phyloP scores from a whole-genome alignment of 2,113 vertebrate species.

The Ardeotis arabs region DNA sequence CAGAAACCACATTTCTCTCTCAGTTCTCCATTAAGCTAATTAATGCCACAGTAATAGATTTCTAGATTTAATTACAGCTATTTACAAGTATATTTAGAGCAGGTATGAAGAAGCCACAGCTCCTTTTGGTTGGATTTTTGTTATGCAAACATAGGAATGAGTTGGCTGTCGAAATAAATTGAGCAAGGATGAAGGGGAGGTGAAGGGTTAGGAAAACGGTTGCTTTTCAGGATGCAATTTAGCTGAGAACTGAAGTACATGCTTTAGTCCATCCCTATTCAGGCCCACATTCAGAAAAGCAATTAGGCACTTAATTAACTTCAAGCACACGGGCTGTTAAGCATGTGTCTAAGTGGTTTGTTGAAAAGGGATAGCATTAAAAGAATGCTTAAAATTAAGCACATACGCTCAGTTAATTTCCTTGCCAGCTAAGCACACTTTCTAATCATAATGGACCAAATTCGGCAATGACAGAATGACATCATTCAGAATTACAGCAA shows the following conservation, averaged over 20 bases:
- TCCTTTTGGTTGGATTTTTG: neutral
- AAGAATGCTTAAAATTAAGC: slow-evolving; percentile 60
- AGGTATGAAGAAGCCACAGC: neutral
- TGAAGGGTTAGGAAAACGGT: neutral
- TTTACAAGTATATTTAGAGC: neutral
- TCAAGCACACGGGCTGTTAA: slow-evolving; percentile 62
- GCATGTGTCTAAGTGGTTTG: slow-evolving; percentile 66
- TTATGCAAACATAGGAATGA: neutral
- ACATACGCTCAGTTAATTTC: slow-evolving; percentile 54
- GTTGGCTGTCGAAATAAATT: neutral
- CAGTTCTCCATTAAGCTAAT: slow-evolving; percentile 5
- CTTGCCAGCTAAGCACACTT: slow-evolving; percentile 25
- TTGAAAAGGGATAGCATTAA: slow-evolving; percentile 61
- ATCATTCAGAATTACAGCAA: slow-evolving; percentile 31
- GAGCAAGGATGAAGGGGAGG: neutral
- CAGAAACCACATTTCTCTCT: slow-evolving; percentile 35
- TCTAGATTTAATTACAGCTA: slow-evolving; percentile 32
- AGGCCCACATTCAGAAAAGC: slow-evolving; percentile 56
- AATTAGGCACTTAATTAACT: slow-evolving; percentile 70
- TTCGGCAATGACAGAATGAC: slow-evolving; percentile 26
- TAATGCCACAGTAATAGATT: neutral
- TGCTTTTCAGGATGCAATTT: slow-evolving; percentile 16
- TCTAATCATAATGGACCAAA: slow-evolving; percentile 24
- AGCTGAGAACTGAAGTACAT: neutral
- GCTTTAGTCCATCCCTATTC: slow-evolving; percentile 49